These are phyloP conservation scores for Platanista minor DNA, from an alignment of 2,113 vertebrate species.

Conservation along the genomic window DNA sequence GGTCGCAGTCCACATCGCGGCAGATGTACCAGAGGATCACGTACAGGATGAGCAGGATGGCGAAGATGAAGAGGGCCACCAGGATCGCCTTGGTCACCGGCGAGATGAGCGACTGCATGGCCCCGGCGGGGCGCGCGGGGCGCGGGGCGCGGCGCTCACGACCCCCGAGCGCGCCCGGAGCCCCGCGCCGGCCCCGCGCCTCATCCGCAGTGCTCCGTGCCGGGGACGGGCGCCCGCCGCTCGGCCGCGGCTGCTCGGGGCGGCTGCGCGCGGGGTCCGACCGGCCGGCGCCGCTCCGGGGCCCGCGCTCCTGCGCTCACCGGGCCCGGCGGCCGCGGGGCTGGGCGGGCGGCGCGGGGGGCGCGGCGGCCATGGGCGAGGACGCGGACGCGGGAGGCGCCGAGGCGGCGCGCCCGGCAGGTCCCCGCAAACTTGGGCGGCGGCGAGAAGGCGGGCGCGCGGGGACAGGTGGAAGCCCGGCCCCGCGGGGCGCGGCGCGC, in stretches of 20 bases:
- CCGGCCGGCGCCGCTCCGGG: not conserved
- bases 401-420: slow-evolving; percentile 31
- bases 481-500: slow-evolving; percentile 38
- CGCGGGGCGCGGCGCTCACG: slow-evolving; percentile 40
- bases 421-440: slow-evolving; percentile 57
- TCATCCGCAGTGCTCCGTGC: slow-evolving; percentile 80
- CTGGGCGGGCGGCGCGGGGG: slow-evolving; percentile 17
- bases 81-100: slow-evolving; percentile 97
- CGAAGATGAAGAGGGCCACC: slow-evolving; percentile 97
- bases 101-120: slow-evolving; percentile 96
- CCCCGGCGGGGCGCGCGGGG: slow-evolving; percentile 1
- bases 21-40: slow-evolving; percentile 99
- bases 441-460: slow-evolving; percentile 8
- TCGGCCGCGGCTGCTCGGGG: not conserved
- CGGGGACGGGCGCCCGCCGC: slow-evolving; percentile 17
- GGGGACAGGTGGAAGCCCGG: slow-evolving; percentile 45
- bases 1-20: slow-evolving; percentile 97
- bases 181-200: slow-evolving; percentile 51
- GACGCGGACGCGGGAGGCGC: not conserved
- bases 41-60: slow-evolving; percentile 97
- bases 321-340: slow-evolving; percentile 24
- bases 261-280: not conserved
- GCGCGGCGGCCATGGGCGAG: not conserved
- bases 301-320: not conserved
- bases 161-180: slow-evolving; percentile 28